These are phyloP conservation scores for Maniola jurtina DNA, from an alignment of 1,140 invertebrate genomes.

Conservation along the genomic window DNA sequence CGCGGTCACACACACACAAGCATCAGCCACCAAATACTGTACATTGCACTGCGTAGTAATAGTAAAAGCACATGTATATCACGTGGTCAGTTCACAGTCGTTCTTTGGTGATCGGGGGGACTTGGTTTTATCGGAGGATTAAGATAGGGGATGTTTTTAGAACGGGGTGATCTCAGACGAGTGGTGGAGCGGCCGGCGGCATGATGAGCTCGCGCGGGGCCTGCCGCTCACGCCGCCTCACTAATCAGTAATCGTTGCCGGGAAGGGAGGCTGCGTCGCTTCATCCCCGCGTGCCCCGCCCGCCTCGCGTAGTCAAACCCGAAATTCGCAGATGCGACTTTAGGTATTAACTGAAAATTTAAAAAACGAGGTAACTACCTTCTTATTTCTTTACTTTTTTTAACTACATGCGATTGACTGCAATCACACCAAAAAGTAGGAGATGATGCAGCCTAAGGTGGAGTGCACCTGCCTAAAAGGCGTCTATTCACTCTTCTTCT, in stretches of 20 bases:
- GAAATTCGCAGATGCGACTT: constrained; percentile 32
- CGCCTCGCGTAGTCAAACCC: constrained; percentile 37
- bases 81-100: constrained; percentile 57
- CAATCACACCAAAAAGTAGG: no score
- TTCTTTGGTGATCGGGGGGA: constrained; percentile 40
- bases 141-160: not conserved
- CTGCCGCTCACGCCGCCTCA: constrained; percentile 68
- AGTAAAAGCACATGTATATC: constrained; percentile 54
- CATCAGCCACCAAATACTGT: constrained; percentile 58
- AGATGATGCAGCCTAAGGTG: no score
- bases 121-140: constrained; percentile 24
- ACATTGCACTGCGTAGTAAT: constrained; percentile 64
- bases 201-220: constrained; percentile 57
- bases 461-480: no score
- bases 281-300: constrained; percentile 38
- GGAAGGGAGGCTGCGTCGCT: constrained; percentile 73
- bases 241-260: constrained; percentile 76
- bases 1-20: constrained; percentile 43
- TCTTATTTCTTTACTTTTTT: not conserved
- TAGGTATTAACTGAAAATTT: constrained; percentile 25
- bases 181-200: constrained; percentile 52
- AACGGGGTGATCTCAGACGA: constrained; percentile 39
- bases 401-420: not conserved
- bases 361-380: not conserved
- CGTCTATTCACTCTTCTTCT: no score